Evolutionary conservation across 2,888 invertebrate species (phyloP), one percentile per base, ranked within the genome.

Genomic region (Drepana falcataria): DNA sequence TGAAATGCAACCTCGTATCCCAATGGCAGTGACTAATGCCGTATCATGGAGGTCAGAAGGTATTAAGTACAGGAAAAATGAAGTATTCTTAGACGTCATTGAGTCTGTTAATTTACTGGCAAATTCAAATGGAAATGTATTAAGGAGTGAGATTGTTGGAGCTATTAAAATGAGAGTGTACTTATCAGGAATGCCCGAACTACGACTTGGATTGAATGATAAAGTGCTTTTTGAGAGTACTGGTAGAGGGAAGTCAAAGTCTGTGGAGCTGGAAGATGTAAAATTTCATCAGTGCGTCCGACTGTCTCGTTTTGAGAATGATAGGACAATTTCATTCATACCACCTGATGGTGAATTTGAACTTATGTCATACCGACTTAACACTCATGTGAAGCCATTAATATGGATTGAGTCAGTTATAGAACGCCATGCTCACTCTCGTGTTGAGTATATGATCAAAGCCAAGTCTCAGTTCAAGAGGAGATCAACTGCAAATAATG

Each of bases 341-440:
- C 99, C 99, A 55, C 99, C 99, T 0, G 99, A 99, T 91, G 99
- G 99, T 33, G 99, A 99, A 83, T 99, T 99, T 91, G 99, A 99
- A 82, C 89, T 99, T 57, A 99, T 99, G 99, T 98, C 98, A 0
- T 99, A 99, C 82, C 93, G 99, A 54, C 91, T 99, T 44, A 99
- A 98, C 82, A 99, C 99, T 21, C 98, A 98, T 84, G 98, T 96
- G 35, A 99, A 99, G 77, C 99, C 99, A 0, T 85, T 99, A 60
- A 98, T 99, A 77, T 99, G 99, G 99, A 99, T 99, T 59, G 99
- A 99, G 83, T 98, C 99, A 4, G 98, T 98, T 2, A 99, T 99
- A 75, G 99, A 99, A 80, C 94, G 98, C 35, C 98, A 99, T 87
- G 97, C 96, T 7, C 99, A 99, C 84, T 98, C 98, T 56, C 93